Evolutionary conservation across 1,140 invertebrate species (phyloP).

Genomic region (Oreohelix idahoensis): DNA sequence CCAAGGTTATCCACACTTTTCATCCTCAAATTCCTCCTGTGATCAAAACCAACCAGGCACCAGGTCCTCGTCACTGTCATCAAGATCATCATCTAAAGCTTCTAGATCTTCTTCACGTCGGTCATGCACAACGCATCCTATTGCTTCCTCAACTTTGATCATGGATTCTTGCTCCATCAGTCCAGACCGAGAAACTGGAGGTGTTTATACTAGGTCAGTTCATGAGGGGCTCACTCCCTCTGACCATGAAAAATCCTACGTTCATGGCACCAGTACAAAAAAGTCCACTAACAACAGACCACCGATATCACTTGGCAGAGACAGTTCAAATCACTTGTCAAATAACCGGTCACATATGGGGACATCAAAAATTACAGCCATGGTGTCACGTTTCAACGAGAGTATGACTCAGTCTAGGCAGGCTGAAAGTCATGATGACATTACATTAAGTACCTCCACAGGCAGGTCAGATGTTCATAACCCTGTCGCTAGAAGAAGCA

Average conservation of each 20-base stretch:
- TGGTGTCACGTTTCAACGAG: no score
- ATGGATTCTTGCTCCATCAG: conserved; percentile 32
- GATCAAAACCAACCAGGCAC: neutral
- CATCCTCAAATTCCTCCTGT: neutral
- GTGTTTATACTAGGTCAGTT: conserved; percentile 65
- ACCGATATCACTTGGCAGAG: no score
- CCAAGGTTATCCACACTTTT: neutral
- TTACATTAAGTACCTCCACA: no score
- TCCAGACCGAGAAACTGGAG: conserved; percentile 39
- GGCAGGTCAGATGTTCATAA: no score
- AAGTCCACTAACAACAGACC: no score
- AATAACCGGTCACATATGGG: no score
- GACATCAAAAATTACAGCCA: no score
- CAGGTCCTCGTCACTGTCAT: neutral
- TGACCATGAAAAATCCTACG: conserved; percentile 61
- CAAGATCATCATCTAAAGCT: neutral
- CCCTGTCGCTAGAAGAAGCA: no score
- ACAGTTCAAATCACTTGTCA: no score
- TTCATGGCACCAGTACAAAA: conserved; percentile 53
- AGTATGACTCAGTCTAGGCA: no score
- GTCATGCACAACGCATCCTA: conserved; percentile 44
- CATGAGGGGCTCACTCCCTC: conserved; percentile 58
- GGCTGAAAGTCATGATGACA: neutral
- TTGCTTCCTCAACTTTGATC: conserved; percentile 56
- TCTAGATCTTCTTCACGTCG: neutral